Percentiles rank a stretch among this genome's conserved stretches.
Evolutionary conservation across 2,113 vertebrate species (phyloP).

Genomic region (Rhadina sibilatrix): DNA sequence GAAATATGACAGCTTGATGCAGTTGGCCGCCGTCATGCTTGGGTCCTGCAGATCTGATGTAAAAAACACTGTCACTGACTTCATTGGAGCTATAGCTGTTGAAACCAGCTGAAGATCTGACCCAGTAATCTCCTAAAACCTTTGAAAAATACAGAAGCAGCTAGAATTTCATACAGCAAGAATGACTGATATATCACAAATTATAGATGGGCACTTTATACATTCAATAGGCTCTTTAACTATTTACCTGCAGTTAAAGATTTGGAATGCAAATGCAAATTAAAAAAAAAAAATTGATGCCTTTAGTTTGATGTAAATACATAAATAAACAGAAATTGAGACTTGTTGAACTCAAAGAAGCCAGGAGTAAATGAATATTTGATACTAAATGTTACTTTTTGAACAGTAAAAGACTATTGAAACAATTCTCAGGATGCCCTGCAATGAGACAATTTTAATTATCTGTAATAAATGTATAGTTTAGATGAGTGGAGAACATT

Average conservation of each 20-base stretch:
- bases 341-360: neutral
- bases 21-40: neutral
- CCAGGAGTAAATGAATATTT: neutral
- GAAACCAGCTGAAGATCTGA: slow-evolving; percentile 4
- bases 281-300: neutral
- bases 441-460: neutral
- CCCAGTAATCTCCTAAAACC: neutral
- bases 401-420: neutral
- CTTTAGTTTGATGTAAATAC: neutral
- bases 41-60: slow-evolving; percentile 12
- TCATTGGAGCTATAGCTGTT: neutral
- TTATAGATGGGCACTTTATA: neutral
- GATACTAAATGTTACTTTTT: neutral
- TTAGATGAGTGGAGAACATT: neutral
- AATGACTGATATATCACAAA: neutral
- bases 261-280: neutral
- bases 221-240: neutral
- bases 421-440: neutral
- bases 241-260: neutral
- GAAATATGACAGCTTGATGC: slow-evolving; percentile 8
- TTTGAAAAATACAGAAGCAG: neutral
- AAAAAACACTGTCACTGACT: slow-evolving; percentile 14
- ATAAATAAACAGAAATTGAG: neutral
- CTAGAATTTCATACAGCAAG: neutral
- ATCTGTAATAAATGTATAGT: neutral